Evolutionary conservation across 2,113 vertebrate genomes (phyloP).

Genomic region (Vidua macroura): DNA sequence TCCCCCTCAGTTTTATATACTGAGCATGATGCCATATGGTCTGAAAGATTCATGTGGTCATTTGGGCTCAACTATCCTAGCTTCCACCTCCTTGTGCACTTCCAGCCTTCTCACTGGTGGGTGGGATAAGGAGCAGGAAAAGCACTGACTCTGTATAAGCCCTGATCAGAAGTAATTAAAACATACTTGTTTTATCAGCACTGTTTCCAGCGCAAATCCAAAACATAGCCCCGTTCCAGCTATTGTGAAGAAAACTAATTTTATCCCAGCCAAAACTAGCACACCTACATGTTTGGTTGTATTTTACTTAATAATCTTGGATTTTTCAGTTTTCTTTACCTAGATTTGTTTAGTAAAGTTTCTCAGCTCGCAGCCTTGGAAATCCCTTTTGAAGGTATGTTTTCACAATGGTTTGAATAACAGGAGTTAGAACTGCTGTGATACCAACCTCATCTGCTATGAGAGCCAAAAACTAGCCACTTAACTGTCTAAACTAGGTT

Average conservation of each 20-base stretch:
- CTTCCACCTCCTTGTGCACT: neutral
- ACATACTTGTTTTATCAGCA: neutral
- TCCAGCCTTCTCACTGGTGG: neutral
- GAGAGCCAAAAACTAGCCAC: neutral
- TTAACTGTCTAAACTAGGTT: neutral
- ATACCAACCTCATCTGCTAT: neutral
- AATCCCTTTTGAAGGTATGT: neutral
- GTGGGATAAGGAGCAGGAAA: neutral
- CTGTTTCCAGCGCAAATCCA: neutral
- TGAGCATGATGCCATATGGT: neutral
- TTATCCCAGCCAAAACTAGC: neutral
- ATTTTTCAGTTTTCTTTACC: neutral
- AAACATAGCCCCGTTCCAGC: neutral
- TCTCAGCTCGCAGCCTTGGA: neutral
- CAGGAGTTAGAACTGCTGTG: neutral
- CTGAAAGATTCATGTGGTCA: neutral
- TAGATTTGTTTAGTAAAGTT: neutral
- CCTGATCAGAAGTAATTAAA: neutral
- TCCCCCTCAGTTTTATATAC: neutral
- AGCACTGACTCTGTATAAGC: neutral
- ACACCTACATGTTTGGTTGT: neutral
- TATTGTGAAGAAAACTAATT: neutral
- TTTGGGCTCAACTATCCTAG: neutral
- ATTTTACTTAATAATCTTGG: neutral
- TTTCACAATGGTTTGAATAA: neutral